Conservation (phyloP, 2,113 vertebrate genomes). For the Hyla sarda region DNA sequence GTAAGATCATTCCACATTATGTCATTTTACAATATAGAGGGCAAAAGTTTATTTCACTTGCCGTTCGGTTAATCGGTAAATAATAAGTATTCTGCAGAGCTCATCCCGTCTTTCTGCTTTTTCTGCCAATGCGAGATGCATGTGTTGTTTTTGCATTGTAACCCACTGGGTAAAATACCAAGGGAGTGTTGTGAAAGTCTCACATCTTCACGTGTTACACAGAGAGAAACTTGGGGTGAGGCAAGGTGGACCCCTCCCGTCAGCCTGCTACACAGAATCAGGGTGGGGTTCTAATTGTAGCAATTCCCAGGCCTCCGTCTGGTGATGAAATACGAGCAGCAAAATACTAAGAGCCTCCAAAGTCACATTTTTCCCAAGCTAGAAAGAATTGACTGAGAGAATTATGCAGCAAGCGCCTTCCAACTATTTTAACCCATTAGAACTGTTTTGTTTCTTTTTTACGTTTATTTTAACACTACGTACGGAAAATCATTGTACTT, state of each 20-base stretch:
- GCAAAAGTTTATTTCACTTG: slow-evolving; percentile 2
- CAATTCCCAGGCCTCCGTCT: slow-evolving; percentile 39
- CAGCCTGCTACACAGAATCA: slow-evolving; percentile 5
- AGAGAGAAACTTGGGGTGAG: slow-evolving; percentile 39
- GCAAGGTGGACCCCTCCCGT: slow-evolving; percentile 25
- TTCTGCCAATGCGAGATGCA: slow-evolving; percentile 8
- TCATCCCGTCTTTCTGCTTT: slow-evolving; percentile 25
- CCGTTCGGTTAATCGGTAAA: neutral
- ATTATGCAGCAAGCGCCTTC: neutral
- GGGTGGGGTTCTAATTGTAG: slow-evolving; percentile 34
- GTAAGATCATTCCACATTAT: neutral
- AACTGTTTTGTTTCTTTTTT: too few species aligned
- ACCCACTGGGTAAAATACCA: slow-evolving; percentile 4
- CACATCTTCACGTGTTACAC: neutral
- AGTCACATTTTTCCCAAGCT: neutral
- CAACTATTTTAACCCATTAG: neutral
- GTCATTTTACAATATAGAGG: neutral
- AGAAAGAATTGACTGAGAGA: too few species aligned
- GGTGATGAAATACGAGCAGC: slow-evolving; percentile 12
- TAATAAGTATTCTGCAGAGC: neutral
- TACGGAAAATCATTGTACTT: too few species aligned
- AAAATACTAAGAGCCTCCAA: neutral
- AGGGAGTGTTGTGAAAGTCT: slow-evolving; percentile 42
- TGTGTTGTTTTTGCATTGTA: neutral
- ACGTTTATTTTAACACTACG: too few species aligned